Base-by-base conservation (phyloP, 2,797 vertebrate species). In the Acomys russatus region DNA sequence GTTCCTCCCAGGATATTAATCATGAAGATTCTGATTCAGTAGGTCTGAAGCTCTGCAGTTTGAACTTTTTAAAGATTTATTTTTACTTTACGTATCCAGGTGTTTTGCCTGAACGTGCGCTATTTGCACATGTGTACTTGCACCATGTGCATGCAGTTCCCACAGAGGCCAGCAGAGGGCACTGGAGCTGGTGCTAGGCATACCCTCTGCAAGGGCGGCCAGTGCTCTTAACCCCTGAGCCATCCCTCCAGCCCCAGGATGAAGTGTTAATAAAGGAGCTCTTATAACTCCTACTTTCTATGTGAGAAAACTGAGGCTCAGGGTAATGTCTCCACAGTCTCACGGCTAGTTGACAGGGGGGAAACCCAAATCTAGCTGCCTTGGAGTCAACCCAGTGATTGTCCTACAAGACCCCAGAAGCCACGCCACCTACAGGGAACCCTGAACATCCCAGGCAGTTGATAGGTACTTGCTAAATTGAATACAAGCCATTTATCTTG, bases 201-300 rank as follows among this genome's bases (percentile, higher is more conserved):
- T 44, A 30, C 22, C 64, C 49, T 85, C 83, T 70, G 30, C 18
- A 54, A 85, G 28, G 49, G 20, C 30, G 54, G 44, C 44, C 38
- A 51, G 44, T 18, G 38, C 23, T 83, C 61, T 44, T 64, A 64
- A 64, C 59, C 59, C 28, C 80, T 44, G n/a, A 68, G 83, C 44
- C 83, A 23, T 70, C 49, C 12, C 64, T 70, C 83, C 64, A 51
- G 10, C 44, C 30, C 18, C 83, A 85, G 44, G 68, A 6, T 51
- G 63, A 68, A 49, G 18, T 86, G 33, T 38, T 71, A 83, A 91
- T 38, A 85, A 63, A 25, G 15, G 30, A 96, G 56, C 25, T 73
- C 59, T 90, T 86, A 76, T 54, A 92, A 54, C 25, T 70, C 89
- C 76, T 49, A 87, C 77, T 94, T 94, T 86, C 63, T 87, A 49